A percentile compares a stretch with the other conserved stretches of the same genome.
phyloP scores from a whole-genome alignment of 2,797 vertebrate genomes.

The Enteromius afrohamiltoni region DNA sequence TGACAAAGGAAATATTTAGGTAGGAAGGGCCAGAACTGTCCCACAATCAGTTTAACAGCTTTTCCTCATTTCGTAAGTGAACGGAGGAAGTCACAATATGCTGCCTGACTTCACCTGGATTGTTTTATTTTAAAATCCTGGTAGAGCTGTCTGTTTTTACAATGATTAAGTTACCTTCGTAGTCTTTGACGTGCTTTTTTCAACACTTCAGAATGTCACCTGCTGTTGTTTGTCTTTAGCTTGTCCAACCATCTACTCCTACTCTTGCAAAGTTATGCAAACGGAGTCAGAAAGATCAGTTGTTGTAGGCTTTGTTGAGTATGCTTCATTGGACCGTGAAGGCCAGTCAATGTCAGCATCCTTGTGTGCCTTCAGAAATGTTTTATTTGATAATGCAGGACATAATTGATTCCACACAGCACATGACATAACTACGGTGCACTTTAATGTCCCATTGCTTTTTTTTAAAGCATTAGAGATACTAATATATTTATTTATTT shows the following conservation, averaged over 20 bases:
- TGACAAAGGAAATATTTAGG: constrained; percentile 59
- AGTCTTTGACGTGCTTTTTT: background rate
- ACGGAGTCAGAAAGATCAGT: background rate
- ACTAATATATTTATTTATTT: background rate
- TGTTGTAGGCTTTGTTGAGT: background rate
- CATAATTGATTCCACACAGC: background rate
- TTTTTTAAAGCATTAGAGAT: background rate
- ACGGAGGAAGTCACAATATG: constrained; percentile 6
- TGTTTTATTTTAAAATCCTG: constrained; percentile 1
- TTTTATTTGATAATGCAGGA: background rate
- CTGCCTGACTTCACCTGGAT: constrained; percentile 12
- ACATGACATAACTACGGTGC: background rate
- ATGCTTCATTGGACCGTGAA: background rate
- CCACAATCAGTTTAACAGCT: constrained; percentile 60
- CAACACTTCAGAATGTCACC: background rate
- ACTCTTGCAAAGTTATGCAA: constrained; percentile 12
- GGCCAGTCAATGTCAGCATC: background rate
- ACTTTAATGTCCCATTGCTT: constrained; percentile 1
- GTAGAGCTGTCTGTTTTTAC: background rate
- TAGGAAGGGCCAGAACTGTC: constrained; percentile 20
- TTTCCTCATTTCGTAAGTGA: constrained; percentile 54
- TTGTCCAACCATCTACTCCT: background rate
- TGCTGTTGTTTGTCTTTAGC: background rate
- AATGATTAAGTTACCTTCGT: background rate
- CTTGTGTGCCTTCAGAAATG: background rate